phyloP scores from a whole-genome alignment of 2,113 vertebrate genomes.

The Macrotis lagotis region DNA sequence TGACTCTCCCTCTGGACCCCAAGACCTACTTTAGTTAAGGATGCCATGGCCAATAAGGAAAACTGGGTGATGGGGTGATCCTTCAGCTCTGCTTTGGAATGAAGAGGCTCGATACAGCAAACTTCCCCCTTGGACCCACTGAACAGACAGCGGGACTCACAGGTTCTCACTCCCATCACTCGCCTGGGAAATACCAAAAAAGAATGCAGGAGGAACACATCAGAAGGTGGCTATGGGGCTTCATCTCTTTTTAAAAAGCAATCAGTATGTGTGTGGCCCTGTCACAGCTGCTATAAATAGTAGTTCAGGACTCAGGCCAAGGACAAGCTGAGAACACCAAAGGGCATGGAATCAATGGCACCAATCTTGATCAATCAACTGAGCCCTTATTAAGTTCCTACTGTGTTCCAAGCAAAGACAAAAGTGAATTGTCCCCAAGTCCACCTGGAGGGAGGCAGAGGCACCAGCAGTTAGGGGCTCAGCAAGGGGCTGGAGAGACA shows the following conservation, averaged over 20 bases:
- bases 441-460: neutral
- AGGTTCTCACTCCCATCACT: slow-evolving; percentile 97
- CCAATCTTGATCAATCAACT: neutral
- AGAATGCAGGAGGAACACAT: neutral
- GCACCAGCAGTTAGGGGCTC: neutral
- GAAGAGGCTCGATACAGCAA: slow-evolving; percentile 95
- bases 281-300: slow-evolving; percentile 1
- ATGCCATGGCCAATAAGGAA: slow-evolving; percentile 96
- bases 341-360: neutral
- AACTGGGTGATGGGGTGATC: slow-evolving; percentile 97
- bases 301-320: neutral
- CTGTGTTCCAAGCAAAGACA: neutral
- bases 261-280: neutral
- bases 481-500: neutral
- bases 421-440: neutral
- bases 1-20: slow-evolving; percentile 3
- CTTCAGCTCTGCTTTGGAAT: slow-evolving; percentile 90
- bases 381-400: neutral
- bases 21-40: slow-evolving; percentile 94
- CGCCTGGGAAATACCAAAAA: slow-evolving; percentile 85
- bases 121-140: slow-evolving; percentile 99
- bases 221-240: neutral
- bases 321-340: neutral
- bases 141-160: slow-evolving; percentile 97
- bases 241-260: neutral